These are phyloP conservation scores for Nomada fucata DNA, from an alignment of 2,888 invertebrate species.

Conservation along the genomic window DNA sequence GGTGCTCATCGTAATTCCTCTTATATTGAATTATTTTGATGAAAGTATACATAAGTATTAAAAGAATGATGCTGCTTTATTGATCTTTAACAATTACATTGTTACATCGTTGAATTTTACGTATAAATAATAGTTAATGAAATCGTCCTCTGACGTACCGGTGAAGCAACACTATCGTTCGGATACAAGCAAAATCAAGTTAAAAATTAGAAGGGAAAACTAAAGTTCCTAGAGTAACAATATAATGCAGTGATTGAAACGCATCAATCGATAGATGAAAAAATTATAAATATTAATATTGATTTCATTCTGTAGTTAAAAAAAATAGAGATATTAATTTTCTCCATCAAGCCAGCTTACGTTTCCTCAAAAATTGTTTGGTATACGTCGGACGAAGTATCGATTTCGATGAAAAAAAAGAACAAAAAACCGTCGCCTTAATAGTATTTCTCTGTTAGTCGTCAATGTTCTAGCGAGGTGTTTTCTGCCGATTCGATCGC, in stretches of 20 bases:
- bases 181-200: neutral
- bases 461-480: slow-evolving; percentile 16
- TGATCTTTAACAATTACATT: slow-evolving; percentile 19
- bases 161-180: slow-evolving; percentile 6
- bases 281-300: neutral
- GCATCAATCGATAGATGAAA: neutral
- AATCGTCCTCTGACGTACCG: neutral
- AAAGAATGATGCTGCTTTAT: neutral
- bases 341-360: neutral
- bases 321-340: too few relatives aligned
- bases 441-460: slow-evolving; percentile 17
- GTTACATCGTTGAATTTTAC: slow-evolving; percentile 24
- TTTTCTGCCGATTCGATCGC: slow-evolving; percentile 11
- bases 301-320: too few relatives aligned
- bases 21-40: slow-evolving; percentile 23
- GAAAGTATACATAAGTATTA: slow-evolving; percentile 11
- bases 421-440: neutral
- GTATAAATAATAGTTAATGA: neutral
- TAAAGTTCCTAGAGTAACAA: slow-evolving; percentile 18
- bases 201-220: neutral
- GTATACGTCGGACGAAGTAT: neutral
- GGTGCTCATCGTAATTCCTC: slow-evolving; percentile 43
- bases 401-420: neutral
- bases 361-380: neutral
- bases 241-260: neutral